Conservation (phyloP, 2,113 vertebrate species). For the Scomber colias region DNA sequence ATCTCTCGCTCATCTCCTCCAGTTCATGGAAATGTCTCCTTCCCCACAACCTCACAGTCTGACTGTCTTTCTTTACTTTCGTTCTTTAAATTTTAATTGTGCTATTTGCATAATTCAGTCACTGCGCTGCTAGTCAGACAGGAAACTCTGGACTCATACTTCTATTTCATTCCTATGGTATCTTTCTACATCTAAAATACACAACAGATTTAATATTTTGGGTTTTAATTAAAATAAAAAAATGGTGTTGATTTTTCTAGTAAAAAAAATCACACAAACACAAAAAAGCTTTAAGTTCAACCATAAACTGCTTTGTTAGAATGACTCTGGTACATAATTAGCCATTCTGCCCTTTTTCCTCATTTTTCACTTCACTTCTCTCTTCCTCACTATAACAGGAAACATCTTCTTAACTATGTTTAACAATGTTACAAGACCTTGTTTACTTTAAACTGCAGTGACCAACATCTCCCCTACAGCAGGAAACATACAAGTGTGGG, state of each 20-base stretch:
- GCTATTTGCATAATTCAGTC: conserved; percentile 31
- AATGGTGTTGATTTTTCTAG: no score
- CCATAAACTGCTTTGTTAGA: background rate
- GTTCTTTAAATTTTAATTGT: conserved; percentile 12
- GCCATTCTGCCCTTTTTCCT: background rate
- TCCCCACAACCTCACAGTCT: background rate
- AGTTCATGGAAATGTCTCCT: background rate
- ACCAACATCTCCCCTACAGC: background rate
- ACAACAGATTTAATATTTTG: background rate
- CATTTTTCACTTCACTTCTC: background rate
- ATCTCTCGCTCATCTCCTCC: background rate
- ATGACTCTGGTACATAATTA: no score
- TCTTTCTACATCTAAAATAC: background rate
- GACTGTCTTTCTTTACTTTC: background rate
- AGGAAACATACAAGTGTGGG: background rate
- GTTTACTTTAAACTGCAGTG: background rate
- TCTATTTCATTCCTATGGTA: no score
- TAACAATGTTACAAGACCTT: background rate
- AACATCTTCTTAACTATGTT: no score
- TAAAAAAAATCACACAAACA: background rate
- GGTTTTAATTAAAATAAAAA: background rate
- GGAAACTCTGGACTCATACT: background rate
- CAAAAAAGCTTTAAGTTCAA: background rate
- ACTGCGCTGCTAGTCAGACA: background rate
- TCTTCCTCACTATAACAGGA: no score